phyloP scores from a whole-genome alignment of 2,797 vertebrate species.

The Craterocephalus amniculus region DNA sequence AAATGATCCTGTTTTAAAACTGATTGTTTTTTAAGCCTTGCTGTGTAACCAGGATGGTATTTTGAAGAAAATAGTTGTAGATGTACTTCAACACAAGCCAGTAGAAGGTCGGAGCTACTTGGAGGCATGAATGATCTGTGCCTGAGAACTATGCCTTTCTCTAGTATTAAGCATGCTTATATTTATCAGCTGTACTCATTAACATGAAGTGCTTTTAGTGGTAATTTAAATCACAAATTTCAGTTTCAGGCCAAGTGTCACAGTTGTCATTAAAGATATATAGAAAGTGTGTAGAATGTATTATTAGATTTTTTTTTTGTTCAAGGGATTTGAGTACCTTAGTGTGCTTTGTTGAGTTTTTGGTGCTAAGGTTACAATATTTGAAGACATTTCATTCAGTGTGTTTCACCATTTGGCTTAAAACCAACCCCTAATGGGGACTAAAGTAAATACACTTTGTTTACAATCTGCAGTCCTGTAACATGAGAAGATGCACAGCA shows the following conservation, averaged over 20 bases:
- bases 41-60: conserved; percentile 6
- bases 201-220: conserved; percentile 30
- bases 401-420: conserved; percentile 27
- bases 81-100: conserved; percentile 10
- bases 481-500: conserved; percentile 21
- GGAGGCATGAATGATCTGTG: conserved; percentile 28
- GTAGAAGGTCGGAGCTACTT: conserved; percentile 16
- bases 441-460: conserved; percentile 2
- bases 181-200: conserved; percentile 24
- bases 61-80: background rate
- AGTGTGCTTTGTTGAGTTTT: conserved; percentile 42
- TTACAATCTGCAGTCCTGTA: conserved; percentile 7
- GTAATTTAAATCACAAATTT: conserved; percentile 20
- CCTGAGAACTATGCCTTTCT: conserved; percentile 55
- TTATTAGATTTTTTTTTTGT: conserved; percentile 29
- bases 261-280: conserved; percentile 11
- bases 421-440: conserved; percentile 12
- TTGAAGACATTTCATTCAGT: conserved; percentile 26
- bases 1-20: background rate
- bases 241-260: conserved; percentile 13
- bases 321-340: conserved; percentile 59
- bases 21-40: conserved; percentile 23
- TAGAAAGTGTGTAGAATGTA: conserved; percentile 4
- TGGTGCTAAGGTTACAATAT: conserved; percentile 46
- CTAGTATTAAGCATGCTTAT: conserved; percentile 42